Evolutionary conservation across 2,888 invertebrate species (phyloP).

Genomic region (Brachynemurus nebulosus): DNA sequence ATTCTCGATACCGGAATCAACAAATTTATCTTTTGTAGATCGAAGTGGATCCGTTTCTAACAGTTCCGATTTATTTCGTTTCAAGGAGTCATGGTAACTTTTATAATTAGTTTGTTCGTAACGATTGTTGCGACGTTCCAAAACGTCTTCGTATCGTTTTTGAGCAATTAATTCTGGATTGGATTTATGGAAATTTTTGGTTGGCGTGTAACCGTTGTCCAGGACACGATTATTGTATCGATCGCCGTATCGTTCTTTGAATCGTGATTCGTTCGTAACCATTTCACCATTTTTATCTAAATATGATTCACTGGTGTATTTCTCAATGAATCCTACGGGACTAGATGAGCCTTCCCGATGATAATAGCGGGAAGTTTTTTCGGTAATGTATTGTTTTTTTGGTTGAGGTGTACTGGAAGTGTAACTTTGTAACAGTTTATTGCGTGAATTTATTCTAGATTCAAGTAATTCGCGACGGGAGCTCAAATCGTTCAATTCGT

Average conservation of each 20-base stretch:
- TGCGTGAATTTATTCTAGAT: slow-evolving; percentile 55
- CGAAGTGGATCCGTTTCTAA: slow-evolving; percentile 36
- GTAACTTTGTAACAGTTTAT: slow-evolving; percentile 33
- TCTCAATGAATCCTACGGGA: slow-evolving; percentile 38
- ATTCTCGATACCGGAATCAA: slow-evolving; percentile 70
- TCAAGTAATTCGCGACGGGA: slow-evolving; percentile 61
- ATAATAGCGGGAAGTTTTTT: no score
- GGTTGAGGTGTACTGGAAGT: slow-evolving; percentile 33
- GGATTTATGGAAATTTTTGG: slow-evolving; percentile 42
- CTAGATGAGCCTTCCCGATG: slow-evolving; percentile 41
- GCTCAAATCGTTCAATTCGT: slow-evolving; percentile 44
- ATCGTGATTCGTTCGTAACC: slow-evolving; percentile 31
- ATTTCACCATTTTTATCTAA: slow-evolving; percentile 35
- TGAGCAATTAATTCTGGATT: slow-evolving; percentile 41
- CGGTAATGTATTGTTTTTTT: slow-evolving; percentile 38
- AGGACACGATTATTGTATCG: slow-evolving; percentile 18
- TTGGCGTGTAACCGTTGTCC: slow-evolving; percentile 17
- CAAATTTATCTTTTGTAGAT: slow-evolving; percentile 47
- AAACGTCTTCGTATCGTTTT: slow-evolving; percentile 5
- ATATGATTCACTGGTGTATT: slow-evolving; percentile 36
- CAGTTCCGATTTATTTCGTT: slow-evolving; percentile 36
- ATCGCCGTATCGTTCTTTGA: slow-evolving; percentile 30
- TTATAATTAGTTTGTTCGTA: slow-evolving; percentile 11
- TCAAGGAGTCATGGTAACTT: slow-evolving; percentile 44
- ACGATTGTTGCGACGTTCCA: slow-evolving; percentile 12